Evolutionary conservation across 2,797 vertebrate genomes (phyloP), one percentile per base, ranked within the genome.

Genomic region (Amblyraja radiata): DNA sequence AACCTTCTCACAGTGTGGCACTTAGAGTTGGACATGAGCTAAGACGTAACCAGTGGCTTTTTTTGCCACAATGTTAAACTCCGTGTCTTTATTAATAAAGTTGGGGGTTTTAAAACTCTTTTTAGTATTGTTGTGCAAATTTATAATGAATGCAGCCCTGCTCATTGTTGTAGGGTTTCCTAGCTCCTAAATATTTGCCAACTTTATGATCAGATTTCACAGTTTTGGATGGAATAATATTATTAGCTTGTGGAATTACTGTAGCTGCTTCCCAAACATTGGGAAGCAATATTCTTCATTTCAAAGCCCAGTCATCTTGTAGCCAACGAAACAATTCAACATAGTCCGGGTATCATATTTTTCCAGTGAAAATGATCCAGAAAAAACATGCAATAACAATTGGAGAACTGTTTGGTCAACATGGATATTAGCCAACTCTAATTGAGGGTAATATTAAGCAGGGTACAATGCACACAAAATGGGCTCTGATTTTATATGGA

Each of bases 81-180:
- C n/a, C 13, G 32, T 14, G 76, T 13, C 77, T 78, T 28, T 78
- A 16, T 78, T 78, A 32, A 21, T 78, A 78, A n/a, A 78, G 77
- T n/a, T 14, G 25, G 11, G 77, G 5, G 13, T 46, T 36, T 32
- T 9, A 0, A 4, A 32, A 14, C 3, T 32, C 11, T 78, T 80
- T 80, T 23, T 80, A 80, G 25, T 61, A 61, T 25, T 3, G 18
- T 46, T 73, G 54, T 11, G 25, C n/a, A 61, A 13, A 84, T 61
- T 84, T 6, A n/a, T 84, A 73, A 25, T 61, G 4, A 61, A 61
- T n/a, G 14, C 25, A 61, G 81, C 10, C 81, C 58, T 46, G 28
- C 9, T 84, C 81, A 84, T 84, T 84, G 81, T 84, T 58, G 81
- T 61, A 84, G 54, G 54, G 1, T 84, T 84, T 84, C 54, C 61